Conservation (phyloP, 2,113 vertebrate species). For the Platichthys flesus region DNA sequence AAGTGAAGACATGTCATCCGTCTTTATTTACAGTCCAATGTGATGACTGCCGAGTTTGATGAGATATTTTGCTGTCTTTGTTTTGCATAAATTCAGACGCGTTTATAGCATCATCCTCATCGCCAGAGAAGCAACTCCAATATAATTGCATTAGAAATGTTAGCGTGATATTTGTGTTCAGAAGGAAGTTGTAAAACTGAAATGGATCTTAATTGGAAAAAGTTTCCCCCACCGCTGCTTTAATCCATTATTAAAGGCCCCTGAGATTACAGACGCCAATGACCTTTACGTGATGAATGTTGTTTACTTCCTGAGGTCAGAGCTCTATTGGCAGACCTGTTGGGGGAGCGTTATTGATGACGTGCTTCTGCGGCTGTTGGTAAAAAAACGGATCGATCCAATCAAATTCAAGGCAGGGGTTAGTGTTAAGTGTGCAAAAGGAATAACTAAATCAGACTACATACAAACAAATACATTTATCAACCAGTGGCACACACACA, state of each 20-base stretch:
- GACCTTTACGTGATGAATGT: constrained; percentile 53
- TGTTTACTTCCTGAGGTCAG: constrained; percentile 40
- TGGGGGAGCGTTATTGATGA: constrained; percentile 22
- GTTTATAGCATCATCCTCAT: not conserved
- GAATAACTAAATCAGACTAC: not conserved
- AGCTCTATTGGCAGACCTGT: constrained; percentile 24
- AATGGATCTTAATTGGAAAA: not conserved
- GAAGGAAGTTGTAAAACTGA: not conserved
- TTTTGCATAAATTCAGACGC: not conserved
- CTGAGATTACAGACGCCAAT: constrained; percentile 35
- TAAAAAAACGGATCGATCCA: constrained; percentile 22
- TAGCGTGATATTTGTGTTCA: no score
- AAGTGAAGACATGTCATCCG: no score
- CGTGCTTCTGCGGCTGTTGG: not conserved
- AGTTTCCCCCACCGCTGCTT: not conserved
- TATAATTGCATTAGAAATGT: not conserved
- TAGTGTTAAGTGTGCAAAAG: not conserved
- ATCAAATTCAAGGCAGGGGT: constrained; percentile 2
- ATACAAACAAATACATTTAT: not conserved
- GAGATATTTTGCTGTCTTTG: not conserved
- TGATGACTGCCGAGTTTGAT: not conserved
- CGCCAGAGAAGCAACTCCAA: not conserved
- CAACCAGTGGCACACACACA: not conserved
- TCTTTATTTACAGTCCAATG: no score
- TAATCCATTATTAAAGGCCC: not conserved